Conservation (phyloP, 2,797 vertebrate species). For the Tinamus major region DNA sequence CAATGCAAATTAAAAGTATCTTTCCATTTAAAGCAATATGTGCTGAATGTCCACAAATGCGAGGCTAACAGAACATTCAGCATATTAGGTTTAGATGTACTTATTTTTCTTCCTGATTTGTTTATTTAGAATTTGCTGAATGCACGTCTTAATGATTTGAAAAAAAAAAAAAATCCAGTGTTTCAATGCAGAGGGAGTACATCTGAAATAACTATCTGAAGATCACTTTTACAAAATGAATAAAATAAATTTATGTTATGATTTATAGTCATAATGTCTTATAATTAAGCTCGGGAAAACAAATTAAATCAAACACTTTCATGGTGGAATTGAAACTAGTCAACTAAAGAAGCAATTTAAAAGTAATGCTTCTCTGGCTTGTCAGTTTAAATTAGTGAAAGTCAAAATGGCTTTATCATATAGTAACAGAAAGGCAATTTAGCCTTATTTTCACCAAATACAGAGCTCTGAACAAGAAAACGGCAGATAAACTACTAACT, state of each 20-base stretch:
- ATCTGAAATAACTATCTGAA: background rate
- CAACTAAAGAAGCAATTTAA: slow-evolving; percentile 66
- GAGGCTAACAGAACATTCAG: background rate
- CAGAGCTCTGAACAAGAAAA: slow-evolving; percentile 43
- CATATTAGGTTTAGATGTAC: background rate
- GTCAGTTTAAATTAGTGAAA: slow-evolving; percentile 63
- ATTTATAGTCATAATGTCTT: background rate
- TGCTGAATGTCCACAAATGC: background rate
- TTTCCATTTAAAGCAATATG: background rate
- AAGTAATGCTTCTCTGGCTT: slow-evolving; percentile 70
- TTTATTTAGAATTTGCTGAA: background rate
- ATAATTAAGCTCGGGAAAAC: slow-evolving; percentile 52
- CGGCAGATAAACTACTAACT: slow-evolving; percentile 35
- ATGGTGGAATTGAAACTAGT: slow-evolving; percentile 35
- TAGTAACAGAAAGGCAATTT: slow-evolving; percentile 56
- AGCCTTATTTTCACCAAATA: slow-evolving; percentile 61
- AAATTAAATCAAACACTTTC: slow-evolving; percentile 53
- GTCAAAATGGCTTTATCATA: slow-evolving; percentile 51
- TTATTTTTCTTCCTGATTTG: slow-evolving; percentile 10
- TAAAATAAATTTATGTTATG: background rate
- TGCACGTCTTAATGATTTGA: background rate
- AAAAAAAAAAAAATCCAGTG: background rate
- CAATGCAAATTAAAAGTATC: background rate
- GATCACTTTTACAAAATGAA: background rate
- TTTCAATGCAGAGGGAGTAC: background rate